Conservation (phyloP, 2,797 vertebrate genomes). For the Buceros bicornis region DNA sequence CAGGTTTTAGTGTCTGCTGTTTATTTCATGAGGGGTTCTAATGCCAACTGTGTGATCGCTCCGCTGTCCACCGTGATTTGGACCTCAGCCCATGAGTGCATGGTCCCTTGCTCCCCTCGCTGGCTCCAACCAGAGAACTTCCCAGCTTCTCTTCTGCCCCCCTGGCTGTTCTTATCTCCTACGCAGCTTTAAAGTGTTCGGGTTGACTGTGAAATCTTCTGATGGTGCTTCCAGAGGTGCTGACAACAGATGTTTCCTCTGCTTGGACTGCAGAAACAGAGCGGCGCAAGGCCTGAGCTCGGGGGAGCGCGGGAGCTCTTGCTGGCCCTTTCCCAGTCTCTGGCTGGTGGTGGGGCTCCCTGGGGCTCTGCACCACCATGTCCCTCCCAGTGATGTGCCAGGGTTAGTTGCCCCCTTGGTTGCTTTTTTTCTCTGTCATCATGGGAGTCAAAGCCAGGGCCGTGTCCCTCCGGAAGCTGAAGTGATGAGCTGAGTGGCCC, state of each 20-base stretch:
- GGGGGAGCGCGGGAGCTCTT: background rate
- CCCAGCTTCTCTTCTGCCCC: background rate
- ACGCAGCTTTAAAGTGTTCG: background rate
- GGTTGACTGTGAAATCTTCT: background rate
- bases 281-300: accelerated
- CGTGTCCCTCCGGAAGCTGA: background rate
- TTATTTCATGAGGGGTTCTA: background rate
- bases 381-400: accelerated
- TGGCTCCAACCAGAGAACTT: background rate
- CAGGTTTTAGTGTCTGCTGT: background rate
- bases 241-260: accelerated
- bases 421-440: too few relatives aligned
- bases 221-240: accelerated
- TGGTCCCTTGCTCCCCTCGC: background rate
- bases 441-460: background rate
- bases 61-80: accelerated
- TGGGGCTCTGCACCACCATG: background rate
- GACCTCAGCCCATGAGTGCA: accelerated
- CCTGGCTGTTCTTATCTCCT: background rate
- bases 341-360: accelerated
- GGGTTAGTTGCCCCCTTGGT: too few relatives aligned
- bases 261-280: background rate
- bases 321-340: background rate
- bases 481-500: background rate
- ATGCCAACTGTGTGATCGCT: background rate